Evolutionary conservation across 2,113 vertebrate genomes (phyloP), one percentile per base, ranked within the genome.

Genomic region (Pipra filicauda): DNA sequence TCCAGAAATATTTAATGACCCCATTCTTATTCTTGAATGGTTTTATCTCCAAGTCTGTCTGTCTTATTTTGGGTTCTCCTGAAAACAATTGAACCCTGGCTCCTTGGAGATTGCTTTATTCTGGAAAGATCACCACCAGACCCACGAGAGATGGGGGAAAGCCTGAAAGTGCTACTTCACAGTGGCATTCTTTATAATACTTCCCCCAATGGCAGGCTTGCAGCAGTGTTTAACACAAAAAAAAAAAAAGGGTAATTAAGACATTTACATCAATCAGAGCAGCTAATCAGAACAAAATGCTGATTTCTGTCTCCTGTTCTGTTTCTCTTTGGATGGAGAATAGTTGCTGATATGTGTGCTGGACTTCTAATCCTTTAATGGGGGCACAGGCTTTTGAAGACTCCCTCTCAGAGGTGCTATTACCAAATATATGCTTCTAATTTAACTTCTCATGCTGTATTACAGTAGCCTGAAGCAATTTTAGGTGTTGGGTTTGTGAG

Each of bases 401-500:
- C 37, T 84, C 76, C 39, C 30, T 95, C 74, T 96, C 83, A 88
- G 85, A 98, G 97, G 96, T 97, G 88, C 61, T 80, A 94, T 98
- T 98, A 98, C 97, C 97, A 96, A 98, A 98, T 98, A 96, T 96
- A 97, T 97, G 98, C 98, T 98, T 99, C 97, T 97, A 98, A 96
- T 98, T 98, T 98, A 98, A 95, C 94, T 98, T 98, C 97, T 91
- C 90, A 96, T 98, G 97, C 95, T 65, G 4, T 94, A 97, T 97
- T 97, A 82, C 72, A 97, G 79, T 89, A 91, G 95, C 92, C 88
- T 95, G 89, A 69, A 92, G 91, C 94, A 92, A 95, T 91, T 71
- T 80, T 75, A 98, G 95, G 97, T 98, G 97, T 97, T 97, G 95
- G 97, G 96, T 98, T 98, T 98, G 97, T 99, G 98, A 98, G 98